Percentiles rank a stretch among this genome's conserved stretches.
phyloP scores from a whole-genome alignment of 2,888 invertebrate genomes.

The Drosophila maculinotata region DNA sequence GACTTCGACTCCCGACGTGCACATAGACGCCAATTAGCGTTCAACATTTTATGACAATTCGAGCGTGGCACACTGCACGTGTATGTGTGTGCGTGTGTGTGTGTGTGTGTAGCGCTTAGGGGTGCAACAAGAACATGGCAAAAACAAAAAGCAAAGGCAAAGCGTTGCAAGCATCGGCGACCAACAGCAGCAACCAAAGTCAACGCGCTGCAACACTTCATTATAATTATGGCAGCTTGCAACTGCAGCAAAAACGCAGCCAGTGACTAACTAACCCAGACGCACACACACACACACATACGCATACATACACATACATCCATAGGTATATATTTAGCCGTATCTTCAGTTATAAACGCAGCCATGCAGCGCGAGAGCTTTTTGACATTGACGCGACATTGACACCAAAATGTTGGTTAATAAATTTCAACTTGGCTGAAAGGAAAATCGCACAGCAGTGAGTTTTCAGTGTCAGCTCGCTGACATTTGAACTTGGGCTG shows the following conservation, averaged over 20 bases:
- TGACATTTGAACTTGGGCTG: slow-evolving; percentile 53
- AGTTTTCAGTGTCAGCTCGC: slow-evolving; percentile 52
- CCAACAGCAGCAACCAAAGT: slow-evolving; percentile 41
- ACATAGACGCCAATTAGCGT: slow-evolving; percentile 80
- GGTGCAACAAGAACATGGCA: slow-evolving; percentile 54
- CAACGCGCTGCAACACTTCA: slow-evolving; percentile 71
- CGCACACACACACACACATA: slow-evolving; percentile 5
- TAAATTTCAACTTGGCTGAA: slow-evolving; percentile 51
- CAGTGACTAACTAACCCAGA: slow-evolving; percentile 25
- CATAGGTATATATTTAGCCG: slow-evolving; percentile 3
- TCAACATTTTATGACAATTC: slow-evolving; percentile 82
- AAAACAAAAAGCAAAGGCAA: slow-evolving; percentile 15
- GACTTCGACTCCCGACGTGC: slow-evolving; percentile 50
- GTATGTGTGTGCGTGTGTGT: slow-evolving; percentile 12
- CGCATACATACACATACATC: background rate
- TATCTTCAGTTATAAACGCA: slow-evolving; percentile 9
- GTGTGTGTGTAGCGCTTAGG: slow-evolving; percentile 52
- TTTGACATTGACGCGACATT: slow-evolving; percentile 78
- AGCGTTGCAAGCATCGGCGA: slow-evolving; percentile 52
- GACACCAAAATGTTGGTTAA: slow-evolving; percentile 75
- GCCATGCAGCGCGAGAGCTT: slow-evolving; percentile 35
- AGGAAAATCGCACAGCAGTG: slow-evolving; percentile 41
- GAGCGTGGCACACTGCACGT: slow-evolving; percentile 66
- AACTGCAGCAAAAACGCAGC: slow-evolving; percentile 43
- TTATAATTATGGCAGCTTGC: slow-evolving; percentile 75